These are phyloP conservation scores for Plebejus melissa DNA, from an alignment of 2,888 invertebrate genomes.

Conservation along the genomic window DNA sequence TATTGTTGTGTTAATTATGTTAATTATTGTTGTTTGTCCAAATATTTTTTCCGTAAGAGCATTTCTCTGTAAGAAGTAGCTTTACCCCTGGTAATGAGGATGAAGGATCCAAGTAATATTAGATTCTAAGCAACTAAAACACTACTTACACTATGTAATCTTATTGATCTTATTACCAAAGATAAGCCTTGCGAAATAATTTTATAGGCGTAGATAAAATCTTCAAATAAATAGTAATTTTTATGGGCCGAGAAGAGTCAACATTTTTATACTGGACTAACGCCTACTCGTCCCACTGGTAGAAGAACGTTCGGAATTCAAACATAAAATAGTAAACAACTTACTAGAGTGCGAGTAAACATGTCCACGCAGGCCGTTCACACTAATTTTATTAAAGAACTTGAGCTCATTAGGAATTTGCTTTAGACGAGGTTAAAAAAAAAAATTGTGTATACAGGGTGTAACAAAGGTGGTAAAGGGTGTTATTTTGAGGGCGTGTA, in stretches of 20 bases:
- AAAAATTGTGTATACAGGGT: background rate
- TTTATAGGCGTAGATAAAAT: constrained; percentile 7
- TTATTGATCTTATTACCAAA: constrained; percentile 1
- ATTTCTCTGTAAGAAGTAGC: no score
- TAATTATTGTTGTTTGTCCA: no score
- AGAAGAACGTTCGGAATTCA: constrained; percentile 32
- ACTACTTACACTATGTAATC: background rate
- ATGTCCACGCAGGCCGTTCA: constrained; percentile 32
- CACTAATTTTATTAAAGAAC: constrained; percentile 18
- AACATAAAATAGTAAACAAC: constrained; percentile 39
- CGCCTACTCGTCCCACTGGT: constrained; percentile 12
- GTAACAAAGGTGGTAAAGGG: no score
- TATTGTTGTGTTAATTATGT: no score
- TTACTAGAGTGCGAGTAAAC: constrained; percentile 27
- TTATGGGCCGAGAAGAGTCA: background rate
- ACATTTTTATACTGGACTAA: constrained; percentile 8
- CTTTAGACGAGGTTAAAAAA: no score
- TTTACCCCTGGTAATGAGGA: no score
- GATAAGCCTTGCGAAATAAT: constrained; percentile 7
- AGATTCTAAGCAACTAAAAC: background rate
- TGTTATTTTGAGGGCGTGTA: no score
- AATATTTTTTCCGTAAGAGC: no score
- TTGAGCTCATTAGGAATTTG: no score
- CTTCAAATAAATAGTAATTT: constrained; percentile 1
- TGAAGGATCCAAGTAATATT: no score